A percentile compares a stretch with the other conserved stretches of the same genome.
Conservation (phyloP, 2,113 vertebrate species). For the Seriola dumerili region DNA sequence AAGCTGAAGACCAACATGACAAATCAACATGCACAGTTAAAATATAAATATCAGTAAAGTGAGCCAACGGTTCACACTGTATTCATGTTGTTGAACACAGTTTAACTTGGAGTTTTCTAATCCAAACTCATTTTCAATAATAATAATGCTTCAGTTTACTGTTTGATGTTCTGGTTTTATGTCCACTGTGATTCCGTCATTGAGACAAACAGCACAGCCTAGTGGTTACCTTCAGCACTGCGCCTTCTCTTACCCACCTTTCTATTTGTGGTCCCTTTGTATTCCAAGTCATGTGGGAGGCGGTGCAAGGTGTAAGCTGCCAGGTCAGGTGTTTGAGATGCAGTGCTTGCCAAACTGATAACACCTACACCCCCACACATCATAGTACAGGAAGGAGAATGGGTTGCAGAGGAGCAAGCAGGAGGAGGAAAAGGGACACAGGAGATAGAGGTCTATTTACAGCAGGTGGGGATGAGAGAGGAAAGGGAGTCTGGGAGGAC, state of each 20-base stretch:
- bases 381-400: constrained; percentile 33
- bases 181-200: constrained; percentile 10
- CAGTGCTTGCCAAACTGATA: constrained; percentile 61
- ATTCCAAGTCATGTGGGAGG: constrained; percentile 24
- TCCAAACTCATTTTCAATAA: not conserved
- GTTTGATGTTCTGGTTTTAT: not conserved
- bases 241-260: constrained; percentile 28
- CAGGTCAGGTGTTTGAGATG: constrained; percentile 50
- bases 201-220: constrained; percentile 62
- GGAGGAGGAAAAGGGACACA: constrained; percentile 7
- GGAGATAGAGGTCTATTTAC: constrained; percentile 51
- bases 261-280: constrained; percentile 32
- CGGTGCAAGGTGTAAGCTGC: constrained; percentile 60
- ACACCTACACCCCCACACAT: constrained; percentile 52
- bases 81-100: constrained; percentile 32
- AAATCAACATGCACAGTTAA: constrained; percentile 54
- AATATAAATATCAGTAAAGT: constrained; percentile 37
- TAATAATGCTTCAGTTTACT: not conserved
- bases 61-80: constrained; percentile 11
- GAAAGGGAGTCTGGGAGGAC: constrained; percentile 38
- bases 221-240: constrained; percentile 50
- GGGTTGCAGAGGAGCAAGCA: constrained; percentile 37
- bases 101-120: constrained; percentile 9
- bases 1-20: constrained; percentile 31
- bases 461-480: constrained; percentile 48